Evolutionary conservation across 2,113 vertebrate genomes (phyloP), one percentile per base, ranked within the genome.

Genomic region (Trogon melanurus): DNA sequence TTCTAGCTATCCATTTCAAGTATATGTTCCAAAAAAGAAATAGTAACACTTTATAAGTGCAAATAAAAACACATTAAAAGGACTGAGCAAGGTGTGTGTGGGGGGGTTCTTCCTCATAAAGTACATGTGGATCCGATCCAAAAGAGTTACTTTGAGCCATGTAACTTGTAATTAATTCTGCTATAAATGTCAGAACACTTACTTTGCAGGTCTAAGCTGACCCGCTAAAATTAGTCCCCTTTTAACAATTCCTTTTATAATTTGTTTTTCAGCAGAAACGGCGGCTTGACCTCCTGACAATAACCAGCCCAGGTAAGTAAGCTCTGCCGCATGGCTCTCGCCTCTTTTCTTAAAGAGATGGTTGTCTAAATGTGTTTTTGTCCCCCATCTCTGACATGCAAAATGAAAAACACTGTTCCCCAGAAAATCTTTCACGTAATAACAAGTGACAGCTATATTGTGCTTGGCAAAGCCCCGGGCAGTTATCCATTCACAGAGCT

Each of bases 261-360:
- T 98, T 98, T 98, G 92, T 98, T 97, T 98, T 99, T n/a, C 98
- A 99, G 99, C 99, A 99, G 98, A 99, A 99, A 95, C 98, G 99
- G 53, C 98, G 96, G 64, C 98, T 99, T 79, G 99, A 99, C 97
- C 99, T 99, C 87, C 97, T 99, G 97, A 99, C 99, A 72, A 99
- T 99, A 97, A 99, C 99, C 98, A 99, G 98, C 98, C 98, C 98
- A 0, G 98, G 99, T 99, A 97, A 99, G 99, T 99, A 95, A 95
- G 89, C 88, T 92, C 93, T 50, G 93, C 97, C 1, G 11, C 20
- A 50, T 2, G 4, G 15, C 41, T 70, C 18, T 90, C 84, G 91
- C 60, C 92, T 89, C 65, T 88, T 91, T 91, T 72, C 96, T 97
- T 97, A 93, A 97, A 94, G 87, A 97, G 93, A 75, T 94, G 95